These are phyloP conservation scores for Ormyrus labotus DNA, from an alignment of 2,888 invertebrate genomes.

Conservation along the genomic window DNA sequence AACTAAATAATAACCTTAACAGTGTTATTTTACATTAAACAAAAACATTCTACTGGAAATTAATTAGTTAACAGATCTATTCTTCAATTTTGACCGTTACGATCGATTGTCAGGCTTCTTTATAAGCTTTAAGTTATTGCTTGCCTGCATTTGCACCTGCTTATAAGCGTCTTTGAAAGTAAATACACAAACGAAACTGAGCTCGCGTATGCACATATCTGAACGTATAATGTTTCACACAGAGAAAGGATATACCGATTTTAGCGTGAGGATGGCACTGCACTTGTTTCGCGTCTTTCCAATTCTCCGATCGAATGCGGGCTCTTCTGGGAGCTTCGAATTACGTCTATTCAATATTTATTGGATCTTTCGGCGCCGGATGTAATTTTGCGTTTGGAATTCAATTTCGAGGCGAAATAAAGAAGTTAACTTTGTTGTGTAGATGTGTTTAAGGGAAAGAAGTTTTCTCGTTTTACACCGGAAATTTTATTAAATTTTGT, in stretches of 20 bases:
- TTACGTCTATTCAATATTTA: constrained; percentile 53
- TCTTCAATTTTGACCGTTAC: too few relatives aligned
- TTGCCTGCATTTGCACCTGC: too few relatives aligned
- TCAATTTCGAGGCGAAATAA: constrained; percentile 43
- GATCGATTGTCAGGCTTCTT: too few relatives aligned
- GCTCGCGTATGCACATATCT: background rate
- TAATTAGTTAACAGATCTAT: too few relatives aligned
- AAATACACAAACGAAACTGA: too few relatives aligned
- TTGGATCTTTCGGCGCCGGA: constrained; percentile 7
- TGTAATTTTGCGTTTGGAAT: constrained; percentile 42
- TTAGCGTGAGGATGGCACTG: background rate
- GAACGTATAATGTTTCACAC: background rate
- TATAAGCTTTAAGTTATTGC: too few relatives aligned
- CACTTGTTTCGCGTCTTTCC: constrained; percentile 31
- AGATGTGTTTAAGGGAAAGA: constrained; percentile 7
- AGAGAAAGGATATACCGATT: background rate
- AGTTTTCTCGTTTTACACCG: background rate
- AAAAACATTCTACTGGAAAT: too few relatives aligned
- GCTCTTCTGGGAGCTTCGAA: constrained; percentile 27
- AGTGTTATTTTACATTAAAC: too few relatives aligned
- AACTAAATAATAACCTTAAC: too few relatives aligned
- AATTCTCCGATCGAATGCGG: constrained; percentile 42
- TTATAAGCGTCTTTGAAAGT: too few relatives aligned
- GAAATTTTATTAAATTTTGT: constrained; percentile 10
- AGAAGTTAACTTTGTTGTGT: constrained; percentile 25